phyloP scores from a whole-genome alignment of 53 echinoderm and acorn worm species.

The Paelopatides confundens region DNA sequence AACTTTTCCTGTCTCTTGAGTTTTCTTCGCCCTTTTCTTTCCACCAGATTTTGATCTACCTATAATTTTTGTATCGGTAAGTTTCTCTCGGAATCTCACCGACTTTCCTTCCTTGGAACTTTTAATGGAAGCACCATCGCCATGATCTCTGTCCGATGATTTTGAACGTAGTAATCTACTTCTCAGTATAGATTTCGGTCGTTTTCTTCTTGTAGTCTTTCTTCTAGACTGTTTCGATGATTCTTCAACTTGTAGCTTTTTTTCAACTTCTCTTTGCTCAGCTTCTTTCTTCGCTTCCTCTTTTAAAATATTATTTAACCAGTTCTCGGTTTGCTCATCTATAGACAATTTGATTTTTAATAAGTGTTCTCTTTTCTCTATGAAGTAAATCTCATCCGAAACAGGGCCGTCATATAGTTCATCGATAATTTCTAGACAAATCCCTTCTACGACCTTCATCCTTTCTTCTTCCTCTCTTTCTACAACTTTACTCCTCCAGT shows the following conservation, averaged over 20 bases:
- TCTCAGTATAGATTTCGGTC: conserved; percentile 73
- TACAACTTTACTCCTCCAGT: conserved; percentile 74
- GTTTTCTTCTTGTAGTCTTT: conserved; percentile 57
- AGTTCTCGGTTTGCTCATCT: conserved; percentile 9
- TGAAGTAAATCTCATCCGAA: conserved; percentile 16
- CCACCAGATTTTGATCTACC: conserved; percentile 30
- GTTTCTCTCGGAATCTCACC: conserved; percentile 81
- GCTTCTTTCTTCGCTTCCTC: conserved; percentile 75
- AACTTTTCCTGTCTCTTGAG: not conserved
- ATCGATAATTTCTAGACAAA: conserved; percentile 14
- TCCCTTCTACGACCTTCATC: conserved; percentile 40
- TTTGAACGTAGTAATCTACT: conserved; percentile 4
- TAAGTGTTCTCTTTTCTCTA: conserved; percentile 13
- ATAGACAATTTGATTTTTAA: not conserved
- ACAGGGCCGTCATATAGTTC: conserved; percentile 4
- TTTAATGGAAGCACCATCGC: conserved; percentile 67
- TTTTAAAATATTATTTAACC: conserved; percentile 19
- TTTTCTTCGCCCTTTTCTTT: not conserved
- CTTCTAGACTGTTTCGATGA: conserved; percentile 48
- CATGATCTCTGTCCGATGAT: conserved; percentile 30
- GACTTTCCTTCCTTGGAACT: conserved; percentile 61
- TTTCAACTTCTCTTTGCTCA: conserved; percentile 46
- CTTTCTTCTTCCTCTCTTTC: conserved; percentile 62
- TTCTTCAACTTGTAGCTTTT: conserved; percentile 1
- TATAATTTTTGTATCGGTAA: conserved; percentile 80